phyloP scores from a whole-genome alignment of 2,797 vertebrate genomes.

The Malacoctenus gilli region DNA sequence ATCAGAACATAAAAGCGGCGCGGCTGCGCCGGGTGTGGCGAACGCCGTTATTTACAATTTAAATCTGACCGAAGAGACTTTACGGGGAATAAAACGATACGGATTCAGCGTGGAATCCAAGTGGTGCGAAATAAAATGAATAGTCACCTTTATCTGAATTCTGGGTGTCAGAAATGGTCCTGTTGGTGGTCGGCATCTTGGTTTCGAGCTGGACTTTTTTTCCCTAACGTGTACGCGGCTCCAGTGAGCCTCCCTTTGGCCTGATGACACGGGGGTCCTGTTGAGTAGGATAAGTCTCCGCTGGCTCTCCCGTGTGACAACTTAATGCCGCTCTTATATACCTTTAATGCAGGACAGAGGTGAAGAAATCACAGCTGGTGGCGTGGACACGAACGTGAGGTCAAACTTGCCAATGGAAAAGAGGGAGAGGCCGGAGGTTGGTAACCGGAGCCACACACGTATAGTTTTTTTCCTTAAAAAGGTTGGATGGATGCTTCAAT shows the following conservation, averaged over 20 bases:
- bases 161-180: constrained; percentile 52
- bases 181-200: constrained; percentile 68
- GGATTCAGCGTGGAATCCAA: no score
- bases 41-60: no score
- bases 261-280: constrained; percentile 18
- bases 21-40: not conserved
- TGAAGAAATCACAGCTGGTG: constrained; percentile 19
- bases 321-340: constrained; percentile 62
- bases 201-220: not conserved
- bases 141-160: constrained; percentile 64
- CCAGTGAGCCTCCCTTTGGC: constrained; percentile 11
- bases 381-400: constrained; percentile 20
- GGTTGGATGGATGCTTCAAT: constrained; percentile 40
- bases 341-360: constrained; percentile 46
- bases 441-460: constrained; percentile 53
- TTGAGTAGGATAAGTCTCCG: constrained; percentile 17
- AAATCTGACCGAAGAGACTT: no score
- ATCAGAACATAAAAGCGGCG: constrained; percentile 11
- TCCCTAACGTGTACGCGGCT: constrained; percentile 14
- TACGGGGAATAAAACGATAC: no score
- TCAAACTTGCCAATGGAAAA: constrained; percentile 35
- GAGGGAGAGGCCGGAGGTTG: constrained; percentile 14
- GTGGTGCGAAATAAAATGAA: not conserved
- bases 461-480: constrained; percentile 70
- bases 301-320: constrained; percentile 15